A percentile compares a stretch with the other conserved stretches of the same genome.
Evolutionary conservation across 1,140 invertebrate genomes (phyloP).

Genomic region (Micrasema minimum): DNA sequence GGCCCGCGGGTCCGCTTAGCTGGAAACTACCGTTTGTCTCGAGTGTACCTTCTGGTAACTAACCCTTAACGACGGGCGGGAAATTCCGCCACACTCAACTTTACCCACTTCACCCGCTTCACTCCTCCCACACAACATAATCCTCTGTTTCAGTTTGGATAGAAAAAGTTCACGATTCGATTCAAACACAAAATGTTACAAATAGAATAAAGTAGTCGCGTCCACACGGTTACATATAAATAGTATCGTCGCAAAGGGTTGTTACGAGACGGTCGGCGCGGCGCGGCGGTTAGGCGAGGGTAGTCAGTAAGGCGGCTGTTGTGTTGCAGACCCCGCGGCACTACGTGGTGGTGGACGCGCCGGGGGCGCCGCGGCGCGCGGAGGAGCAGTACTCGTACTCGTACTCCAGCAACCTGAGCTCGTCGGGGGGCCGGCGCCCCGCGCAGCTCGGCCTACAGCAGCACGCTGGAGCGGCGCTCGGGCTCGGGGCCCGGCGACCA

Average conservation of each 20-base stretch:
- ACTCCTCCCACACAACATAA: slow-evolving; percentile 36
- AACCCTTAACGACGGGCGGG: slow-evolving; percentile 53
- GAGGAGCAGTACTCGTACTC: slow-evolving; percentile 86
- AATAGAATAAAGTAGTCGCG: too few relatives aligned
- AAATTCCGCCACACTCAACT: slow-evolving; percentile 43
- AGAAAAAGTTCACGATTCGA: slow-evolving; percentile 33
- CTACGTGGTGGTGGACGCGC: slow-evolving; percentile 84
- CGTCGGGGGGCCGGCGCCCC: slow-evolving; percentile 60
- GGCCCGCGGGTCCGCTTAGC: too few relatives aligned
- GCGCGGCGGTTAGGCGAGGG: too few relatives aligned
- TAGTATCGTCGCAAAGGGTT: slow-evolving; percentile 49
- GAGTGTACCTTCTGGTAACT: slow-evolving; percentile 54
- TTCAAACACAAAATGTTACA: slow-evolving; percentile 32
- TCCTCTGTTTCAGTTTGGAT: slow-evolving; percentile 50
- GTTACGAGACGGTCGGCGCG: slow-evolving; percentile 19
- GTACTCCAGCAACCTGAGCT: slow-evolving; percentile 71
- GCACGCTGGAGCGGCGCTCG: slow-evolving; percentile 73
- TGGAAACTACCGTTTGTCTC: slow-evolving; percentile 40
- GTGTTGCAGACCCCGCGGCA: slow-evolving; percentile 72
- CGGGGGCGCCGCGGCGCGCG: slow-evolving; percentile 73
- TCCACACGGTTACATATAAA: slow-evolving; percentile 4
- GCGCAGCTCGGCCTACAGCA: slow-evolving; percentile 73
- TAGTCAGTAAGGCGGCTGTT: background rate
- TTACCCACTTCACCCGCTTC: slow-evolving; percentile 42
- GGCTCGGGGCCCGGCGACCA: slow-evolving; percentile 74